Evolutionary conservation across 2,113 vertebrate species (phyloP).

Genomic region (Fregata magnificens): DNA sequence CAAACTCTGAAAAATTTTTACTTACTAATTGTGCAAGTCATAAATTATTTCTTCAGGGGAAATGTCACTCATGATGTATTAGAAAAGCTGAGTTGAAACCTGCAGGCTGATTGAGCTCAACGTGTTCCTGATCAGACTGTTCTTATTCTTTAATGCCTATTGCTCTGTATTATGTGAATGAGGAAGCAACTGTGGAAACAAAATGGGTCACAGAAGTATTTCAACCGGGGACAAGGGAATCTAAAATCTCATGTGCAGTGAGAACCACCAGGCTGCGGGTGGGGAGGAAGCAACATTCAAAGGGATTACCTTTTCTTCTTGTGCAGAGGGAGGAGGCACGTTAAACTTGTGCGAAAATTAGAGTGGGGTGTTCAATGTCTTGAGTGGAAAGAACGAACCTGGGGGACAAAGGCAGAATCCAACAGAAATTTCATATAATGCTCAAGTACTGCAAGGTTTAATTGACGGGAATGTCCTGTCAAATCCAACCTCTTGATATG

Average conservation of each 20-base stretch:
- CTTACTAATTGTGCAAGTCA: background rate
- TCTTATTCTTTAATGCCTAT: background rate
- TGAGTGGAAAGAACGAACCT: background rate
- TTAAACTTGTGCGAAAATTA: background rate
- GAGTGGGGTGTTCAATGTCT: background rate
- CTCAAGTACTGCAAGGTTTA: background rate
- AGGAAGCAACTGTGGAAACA: background rate
- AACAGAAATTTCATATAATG: background rate
- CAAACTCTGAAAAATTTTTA: background rate
- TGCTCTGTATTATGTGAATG: background rate
- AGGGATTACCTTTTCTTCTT: background rate
- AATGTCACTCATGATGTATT: background rate
- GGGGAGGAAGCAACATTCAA: background rate
- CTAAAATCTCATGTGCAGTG: background rate
- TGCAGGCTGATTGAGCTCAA: background rate
- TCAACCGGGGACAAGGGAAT: background rate
- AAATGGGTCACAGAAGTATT: background rate
- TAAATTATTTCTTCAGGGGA: background rate
- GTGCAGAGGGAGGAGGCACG: rapidly evolving
- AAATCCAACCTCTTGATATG: background rate
- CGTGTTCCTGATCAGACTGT: background rate
- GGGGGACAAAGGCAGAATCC: background rate
- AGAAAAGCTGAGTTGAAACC: background rate
- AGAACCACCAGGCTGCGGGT: background rate
- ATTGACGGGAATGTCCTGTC: background rate